These are phyloP conservation scores for Carcina quercana DNA, from an alignment of 2,888 invertebrate species.

Conservation along the genomic window DNA sequence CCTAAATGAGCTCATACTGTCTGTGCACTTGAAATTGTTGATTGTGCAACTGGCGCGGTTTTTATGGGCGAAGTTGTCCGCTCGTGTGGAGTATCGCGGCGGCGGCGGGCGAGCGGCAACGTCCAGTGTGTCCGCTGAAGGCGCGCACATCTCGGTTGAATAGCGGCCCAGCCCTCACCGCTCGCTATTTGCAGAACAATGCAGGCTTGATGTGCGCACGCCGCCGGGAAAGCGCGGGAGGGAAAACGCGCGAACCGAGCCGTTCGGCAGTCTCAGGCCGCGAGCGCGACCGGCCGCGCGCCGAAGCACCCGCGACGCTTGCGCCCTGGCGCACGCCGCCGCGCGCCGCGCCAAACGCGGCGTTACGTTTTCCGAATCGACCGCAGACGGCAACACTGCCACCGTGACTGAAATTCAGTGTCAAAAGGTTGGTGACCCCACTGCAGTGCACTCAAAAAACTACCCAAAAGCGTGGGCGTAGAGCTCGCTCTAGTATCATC, in stretches of 20 bases:
- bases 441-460: conserved; percentile 42
- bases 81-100: conserved; percentile 31
- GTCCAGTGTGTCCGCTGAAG: conserved; percentile 40
- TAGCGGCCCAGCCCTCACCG: conserved; percentile 55
- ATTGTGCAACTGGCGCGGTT: conserved; percentile 36
- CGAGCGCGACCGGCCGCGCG: conserved; percentile 67
- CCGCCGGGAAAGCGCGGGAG: conserved; percentile 66
- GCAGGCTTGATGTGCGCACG: conserved; percentile 71
- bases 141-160: conserved; percentile 43
- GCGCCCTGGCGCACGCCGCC: conserved; percentile 67
- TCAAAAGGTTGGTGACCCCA: conserved; percentile 70
- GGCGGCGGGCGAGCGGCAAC: conserved; percentile 32
- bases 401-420: conserved; percentile 67
- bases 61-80: conserved; percentile 32
- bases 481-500: conserved; percentile 27
- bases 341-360: conserved; percentile 64
- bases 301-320: conserved; percentile 48
- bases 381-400: conserved; percentile 55
- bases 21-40: conserved; percentile 7
- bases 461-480: conserved; percentile 33
- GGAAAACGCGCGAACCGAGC: conserved; percentile 47
- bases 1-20: too few species aligned
- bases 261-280: conserved; percentile 55
- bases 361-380: conserved; percentile 68
- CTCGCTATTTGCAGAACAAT: conserved; percentile 69